Conservation (phyloP, 2,797 vertebrate genomes). For the Anas georgica region DNA sequence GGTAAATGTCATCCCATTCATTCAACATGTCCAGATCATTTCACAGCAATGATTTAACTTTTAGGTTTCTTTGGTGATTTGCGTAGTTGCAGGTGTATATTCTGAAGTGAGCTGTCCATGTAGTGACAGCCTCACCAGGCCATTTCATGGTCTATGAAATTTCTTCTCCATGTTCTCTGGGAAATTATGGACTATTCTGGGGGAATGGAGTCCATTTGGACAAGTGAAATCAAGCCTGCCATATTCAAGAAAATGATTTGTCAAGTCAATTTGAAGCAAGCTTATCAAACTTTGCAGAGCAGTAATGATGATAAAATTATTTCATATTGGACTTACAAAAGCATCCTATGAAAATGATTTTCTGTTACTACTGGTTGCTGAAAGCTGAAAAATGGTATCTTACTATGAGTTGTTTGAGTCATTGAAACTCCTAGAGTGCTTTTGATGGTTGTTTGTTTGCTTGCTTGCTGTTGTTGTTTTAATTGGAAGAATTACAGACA, state of each 20-base stretch:
- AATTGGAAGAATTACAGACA: background rate
- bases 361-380: background rate
- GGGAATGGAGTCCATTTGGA: background rate
- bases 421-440: background rate
- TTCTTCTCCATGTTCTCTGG: background rate
- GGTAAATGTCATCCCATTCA: background rate
- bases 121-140: background rate
- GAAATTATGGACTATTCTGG: background rate
- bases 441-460: background rate
- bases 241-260: background rate
- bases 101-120: background rate
- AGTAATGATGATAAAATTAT: background rate
- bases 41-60: background rate
- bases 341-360: background rate
- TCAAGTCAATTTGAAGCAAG: background rate
- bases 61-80: background rate
- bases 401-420: background rate
- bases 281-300: background rate
- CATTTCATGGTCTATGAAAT: fast-evolving
- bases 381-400: background rate
- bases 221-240: background rate
- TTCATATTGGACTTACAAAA: background rate
- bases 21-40: background rate
- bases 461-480: background rate
- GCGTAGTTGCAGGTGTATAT: background rate